Base-by-base conservation (phyloP, 2,797 vertebrate genomes). In the Cyprinella venusta region DNA sequence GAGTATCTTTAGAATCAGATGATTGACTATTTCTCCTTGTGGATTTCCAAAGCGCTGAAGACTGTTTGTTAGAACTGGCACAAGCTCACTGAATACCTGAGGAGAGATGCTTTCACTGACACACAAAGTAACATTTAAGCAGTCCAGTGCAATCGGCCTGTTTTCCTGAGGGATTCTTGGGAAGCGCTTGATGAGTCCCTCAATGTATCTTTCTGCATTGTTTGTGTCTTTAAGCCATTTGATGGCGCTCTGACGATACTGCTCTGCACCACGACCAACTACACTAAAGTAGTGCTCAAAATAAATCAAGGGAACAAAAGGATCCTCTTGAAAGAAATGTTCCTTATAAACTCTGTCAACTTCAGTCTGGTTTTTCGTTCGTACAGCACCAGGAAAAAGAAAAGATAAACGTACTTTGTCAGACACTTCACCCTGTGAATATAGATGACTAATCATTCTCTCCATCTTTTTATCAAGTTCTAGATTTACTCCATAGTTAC, bases 181-280 rank as follows among this genome's bases (percentile, higher is more conserved):
- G 6, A 94, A 84, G 45, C 88, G 90, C 5, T 26, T 50, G 9
- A 86, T 80, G 26, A 80, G 12, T 50, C 42, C 7, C 3, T 50
- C 4, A 72, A 92, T 87, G 0, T 93, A 93, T 0, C 48, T 3
- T 1, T 90, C 69, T 2, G 85, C 1, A n/a, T 87, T 89, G 0
- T 2, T 76, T 24, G 70, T 85, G 4, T 91, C 81, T 21, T 79
- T 92, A 2, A 94, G 77, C 90, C 91, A 92, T 70, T 79, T 87
- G 1, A 91, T 88, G 63, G 85, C 18, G 5, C 0, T 38, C 9
- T 36, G 33, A 36, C 5, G 33, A 36, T 36, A 36, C 5, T 84
- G 54, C 24, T 88, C 88, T 1, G 0, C 0, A 18, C 0, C 0
- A 12, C 0, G 0, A 4, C 84, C 86, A 38, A 0, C 0, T 5